phyloP scores from a whole-genome alignment of 2,797 vertebrate species.

The Gambusia yucatana region DNA sequence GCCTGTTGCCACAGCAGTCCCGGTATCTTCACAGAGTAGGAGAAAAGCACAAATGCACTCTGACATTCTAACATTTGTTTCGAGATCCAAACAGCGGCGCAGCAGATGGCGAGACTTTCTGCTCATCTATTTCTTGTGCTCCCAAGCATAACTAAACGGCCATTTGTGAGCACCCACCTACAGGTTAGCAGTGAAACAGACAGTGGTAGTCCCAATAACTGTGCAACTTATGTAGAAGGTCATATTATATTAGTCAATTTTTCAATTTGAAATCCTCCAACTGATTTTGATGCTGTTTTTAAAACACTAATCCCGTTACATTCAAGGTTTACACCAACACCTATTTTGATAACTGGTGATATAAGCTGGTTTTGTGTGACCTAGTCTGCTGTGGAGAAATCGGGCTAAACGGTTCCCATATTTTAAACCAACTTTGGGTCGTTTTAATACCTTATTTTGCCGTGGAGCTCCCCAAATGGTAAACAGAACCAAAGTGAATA shows the following conservation, averaged over 20 bases:
- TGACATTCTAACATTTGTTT: conserved; percentile 64
- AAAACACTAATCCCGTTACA: neutral
- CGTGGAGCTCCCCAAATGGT: neutral
- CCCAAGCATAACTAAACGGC: conserved; percentile 48
- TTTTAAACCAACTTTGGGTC: neutral
- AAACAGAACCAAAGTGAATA: neutral
- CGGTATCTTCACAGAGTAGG: conserved; percentile 1
- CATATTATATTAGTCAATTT: neutral
- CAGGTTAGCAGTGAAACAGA: conserved; percentile 44
- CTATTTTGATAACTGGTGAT: no score
- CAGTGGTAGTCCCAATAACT: conserved; percentile 8
- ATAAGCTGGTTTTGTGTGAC: no score
- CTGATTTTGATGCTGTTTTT: neutral
- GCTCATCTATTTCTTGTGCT: conserved; percentile 51
- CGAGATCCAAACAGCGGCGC: conserved; percentile 47
- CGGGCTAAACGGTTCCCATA: neutral
- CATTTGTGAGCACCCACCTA: conserved; percentile 29
- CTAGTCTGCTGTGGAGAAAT: no score
- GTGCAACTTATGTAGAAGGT: neutral
- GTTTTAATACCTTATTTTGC: neutral
- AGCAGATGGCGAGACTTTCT: conserved; percentile 59
- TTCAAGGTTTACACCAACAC: neutral
- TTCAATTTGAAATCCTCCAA: neutral
- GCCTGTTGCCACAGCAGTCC: conserved; percentile 42
- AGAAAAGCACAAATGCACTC: conserved; percentile 48